These are phyloP conservation scores for Drosophila buzzatii DNA, from an alignment of 2,888 invertebrate genomes.

Conservation along the genomic window DNA sequence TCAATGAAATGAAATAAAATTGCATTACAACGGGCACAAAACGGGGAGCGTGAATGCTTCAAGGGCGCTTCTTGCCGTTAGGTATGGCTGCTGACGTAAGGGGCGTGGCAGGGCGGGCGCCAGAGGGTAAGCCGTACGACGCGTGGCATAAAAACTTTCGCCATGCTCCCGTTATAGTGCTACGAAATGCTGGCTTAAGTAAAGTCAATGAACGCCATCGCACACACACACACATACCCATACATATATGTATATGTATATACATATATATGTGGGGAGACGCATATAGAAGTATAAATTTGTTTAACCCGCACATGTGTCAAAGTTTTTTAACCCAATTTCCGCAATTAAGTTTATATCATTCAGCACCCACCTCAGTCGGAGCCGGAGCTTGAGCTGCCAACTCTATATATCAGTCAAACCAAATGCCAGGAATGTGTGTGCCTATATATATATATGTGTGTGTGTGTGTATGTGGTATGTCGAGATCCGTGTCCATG, in stretches of 20 bases:
- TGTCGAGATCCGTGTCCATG: constrained; percentile 37
- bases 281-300: constrained; percentile 57
- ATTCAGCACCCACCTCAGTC: constrained; percentile 62
- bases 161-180: constrained; percentile 56
- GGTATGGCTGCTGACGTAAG: constrained; percentile 11
- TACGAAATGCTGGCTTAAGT: constrained; percentile 59
- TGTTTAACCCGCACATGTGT: constrained; percentile 79
- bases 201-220: constrained; percentile 73
- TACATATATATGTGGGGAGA: neutral
- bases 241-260: constrained; percentile 8
- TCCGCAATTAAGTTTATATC: constrained; percentile 82
- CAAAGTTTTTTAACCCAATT: constrained; percentile 81
- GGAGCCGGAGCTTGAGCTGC: constrained; percentile 38
- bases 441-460: neutral
- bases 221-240: constrained; percentile 30
- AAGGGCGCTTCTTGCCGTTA: constrained; percentile 46
- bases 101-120: neutral
- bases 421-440: constrained; percentile 27
- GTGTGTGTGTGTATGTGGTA: constrained; percentile 6
- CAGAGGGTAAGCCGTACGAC: constrained; percentile 18
- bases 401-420: constrained; percentile 53
- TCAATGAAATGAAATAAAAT: constrained; percentile 80
- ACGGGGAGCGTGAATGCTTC: constrained; percentile 49
- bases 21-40: constrained; percentile 76
- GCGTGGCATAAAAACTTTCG: constrained; percentile 72